Evolutionary conservation across 2,113 vertebrate genomes (phyloP).

Genomic region (Sinocyclocheilus anshuiensis): DNA sequence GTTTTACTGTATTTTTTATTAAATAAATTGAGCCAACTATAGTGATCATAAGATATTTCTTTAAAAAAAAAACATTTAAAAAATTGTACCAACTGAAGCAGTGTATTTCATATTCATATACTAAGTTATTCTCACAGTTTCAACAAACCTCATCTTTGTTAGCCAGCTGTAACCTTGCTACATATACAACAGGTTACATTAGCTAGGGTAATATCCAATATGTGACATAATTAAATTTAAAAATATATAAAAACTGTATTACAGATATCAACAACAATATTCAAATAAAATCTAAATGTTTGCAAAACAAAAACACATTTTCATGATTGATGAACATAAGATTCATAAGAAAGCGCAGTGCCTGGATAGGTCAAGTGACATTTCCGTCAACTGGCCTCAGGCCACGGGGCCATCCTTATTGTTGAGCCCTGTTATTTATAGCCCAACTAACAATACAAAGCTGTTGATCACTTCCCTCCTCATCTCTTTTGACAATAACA

Average conservation of each 20-base stretch:
- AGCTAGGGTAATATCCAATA: no score
- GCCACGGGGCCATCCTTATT: background rate
- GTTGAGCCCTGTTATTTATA: conserved; percentile 5
- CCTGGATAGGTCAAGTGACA: background rate
- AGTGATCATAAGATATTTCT: no score
- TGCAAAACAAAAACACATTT: background rate
- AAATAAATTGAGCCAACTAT: no score
- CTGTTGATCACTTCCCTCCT: background rate
- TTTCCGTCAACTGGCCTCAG: conserved; percentile 7
- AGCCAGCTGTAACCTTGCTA: background rate
- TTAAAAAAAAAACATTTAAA: no score
- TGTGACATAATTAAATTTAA: background rate
- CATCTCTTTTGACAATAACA: background rate
- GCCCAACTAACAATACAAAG: background rate
- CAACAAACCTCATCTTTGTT: background rate
- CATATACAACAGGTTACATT: background rate
- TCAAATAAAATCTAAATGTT: background rate
- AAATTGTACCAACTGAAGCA: no score
- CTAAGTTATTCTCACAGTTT: background rate
- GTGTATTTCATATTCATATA: background rate
- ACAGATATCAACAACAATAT: background rate
- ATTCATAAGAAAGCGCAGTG: background rate
- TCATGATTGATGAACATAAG: background rate
- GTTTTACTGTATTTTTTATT: no score
- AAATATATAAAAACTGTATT: no score